A percentile compares a stretch with the other conserved stretches of the same genome.
phyloP scores from a whole-genome alignment of 2,888 invertebrate genomes.

The Anthophora plumipes region DNA sequence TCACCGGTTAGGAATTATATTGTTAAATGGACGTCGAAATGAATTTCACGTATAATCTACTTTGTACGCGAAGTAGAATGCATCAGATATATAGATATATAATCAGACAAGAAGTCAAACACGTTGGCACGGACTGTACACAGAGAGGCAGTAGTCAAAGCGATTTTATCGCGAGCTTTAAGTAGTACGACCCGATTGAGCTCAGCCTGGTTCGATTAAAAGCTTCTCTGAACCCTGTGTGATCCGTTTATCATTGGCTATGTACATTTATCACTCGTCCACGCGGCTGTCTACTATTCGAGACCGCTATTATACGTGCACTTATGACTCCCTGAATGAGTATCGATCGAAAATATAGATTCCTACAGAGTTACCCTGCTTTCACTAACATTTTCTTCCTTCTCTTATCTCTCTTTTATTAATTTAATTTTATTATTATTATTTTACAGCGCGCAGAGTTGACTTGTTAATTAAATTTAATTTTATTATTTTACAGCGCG shows the following conservation, averaged over 20 bases:
- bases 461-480: no score
- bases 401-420: no score
- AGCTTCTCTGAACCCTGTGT: background rate
- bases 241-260: constrained; percentile 8
- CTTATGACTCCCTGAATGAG: no score
- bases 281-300: background rate
- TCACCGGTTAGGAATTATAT: background rate
- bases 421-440: no score
- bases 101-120: background rate
- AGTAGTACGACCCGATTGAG: constrained; percentile 29
- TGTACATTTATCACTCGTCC: constrained; percentile 14
- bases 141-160: background rate
- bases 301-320: background rate
- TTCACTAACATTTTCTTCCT: no score
- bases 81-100: no score
- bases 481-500: no score
- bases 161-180: constrained; percentile 6
- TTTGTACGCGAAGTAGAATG: background rate
- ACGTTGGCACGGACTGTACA: background rate
- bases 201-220: background rate
- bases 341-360: background rate
- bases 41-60: background rate
- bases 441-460: no score
- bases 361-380: background rate
- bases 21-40: background rate